Conservation (phyloP, 2,797 vertebrate species). For the Tokudaia muenninki region DNA sequence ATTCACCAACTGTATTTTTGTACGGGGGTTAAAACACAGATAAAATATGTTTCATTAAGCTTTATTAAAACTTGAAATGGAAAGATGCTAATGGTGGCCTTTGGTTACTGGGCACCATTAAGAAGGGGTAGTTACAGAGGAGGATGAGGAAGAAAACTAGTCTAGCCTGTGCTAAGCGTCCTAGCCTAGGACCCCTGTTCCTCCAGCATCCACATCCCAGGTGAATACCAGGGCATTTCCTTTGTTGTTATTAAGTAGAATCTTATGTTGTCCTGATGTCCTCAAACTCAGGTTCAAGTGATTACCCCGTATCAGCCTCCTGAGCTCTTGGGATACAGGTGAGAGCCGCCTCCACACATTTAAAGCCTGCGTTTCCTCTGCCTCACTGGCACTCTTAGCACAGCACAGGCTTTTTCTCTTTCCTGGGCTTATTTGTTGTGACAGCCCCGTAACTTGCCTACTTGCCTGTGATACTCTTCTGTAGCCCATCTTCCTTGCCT, state of each 20-base stretch:
- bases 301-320: not conserved
- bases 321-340: not conserved
- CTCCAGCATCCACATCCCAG: not conserved
- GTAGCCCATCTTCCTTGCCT: not conserved
- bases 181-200: not conserved
- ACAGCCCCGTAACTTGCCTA: not conserved
- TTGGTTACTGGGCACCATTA: conserved; percentile 31
- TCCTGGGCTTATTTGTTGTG: not conserved
- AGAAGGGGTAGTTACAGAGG: not conserved
- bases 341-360: not conserved
- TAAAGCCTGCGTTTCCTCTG: not conserved
- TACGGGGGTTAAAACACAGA: conserved; percentile 84
- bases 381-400: not conserved
- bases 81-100: conserved; percentile 31
- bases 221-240: not conserved
- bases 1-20: conserved; percentile 90
- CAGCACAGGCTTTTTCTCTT: not conserved
- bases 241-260: not conserved
- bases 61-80: conserved; percentile 82
- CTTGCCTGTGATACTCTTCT: not conserved
- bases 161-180: not conserved
- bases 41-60: conserved; percentile 78
- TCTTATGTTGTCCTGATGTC: not conserved
- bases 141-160: conserved; percentile 10
- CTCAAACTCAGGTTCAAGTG: not conserved